Percentiles rank a stretch among this genome's conserved stretches.
These are phyloP conservation scores for Daktulosphaira vitifoliae DNA, from an alignment of 1,140 invertebrate species.

Conservation along the genomic window DNA sequence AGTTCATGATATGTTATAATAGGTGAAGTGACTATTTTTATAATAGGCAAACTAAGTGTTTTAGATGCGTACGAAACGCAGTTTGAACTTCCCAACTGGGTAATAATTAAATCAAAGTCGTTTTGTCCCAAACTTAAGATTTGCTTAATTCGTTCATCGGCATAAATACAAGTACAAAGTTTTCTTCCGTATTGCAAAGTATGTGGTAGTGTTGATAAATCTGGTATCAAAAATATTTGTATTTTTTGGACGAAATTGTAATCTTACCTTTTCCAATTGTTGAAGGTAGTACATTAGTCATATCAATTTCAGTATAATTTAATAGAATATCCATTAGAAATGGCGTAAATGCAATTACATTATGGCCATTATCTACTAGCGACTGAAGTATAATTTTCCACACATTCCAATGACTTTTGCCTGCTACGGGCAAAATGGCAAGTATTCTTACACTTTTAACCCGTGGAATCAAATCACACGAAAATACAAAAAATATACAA, in stretches of 20 bases:
- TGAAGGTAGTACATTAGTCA: neutral
- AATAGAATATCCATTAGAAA: neutral
- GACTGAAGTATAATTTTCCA: slow-evolving; percentile 40
- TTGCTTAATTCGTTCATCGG: neutral
- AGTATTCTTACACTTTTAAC: slow-evolving; percentile 24
- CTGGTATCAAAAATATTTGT: too few relatives aligned
- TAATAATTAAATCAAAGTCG: neutral
- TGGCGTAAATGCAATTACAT: slow-evolving; percentile 39
- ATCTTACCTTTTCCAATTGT: too few relatives aligned
- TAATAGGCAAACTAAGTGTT: neutral
- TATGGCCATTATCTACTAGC: slow-evolving; percentile 41
- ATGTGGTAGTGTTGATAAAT: too few relatives aligned
- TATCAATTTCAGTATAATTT: neutral
- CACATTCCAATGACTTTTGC: slow-evolving; percentile 43
- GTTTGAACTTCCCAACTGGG: neutral
- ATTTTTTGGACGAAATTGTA: neutral
- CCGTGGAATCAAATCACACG: too few relatives aligned
- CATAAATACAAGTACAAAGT: neutral
- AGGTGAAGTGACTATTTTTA: neutral
- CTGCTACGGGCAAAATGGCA: slow-evolving; percentile 37
- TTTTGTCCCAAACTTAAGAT: neutral
- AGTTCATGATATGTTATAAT: neutral
- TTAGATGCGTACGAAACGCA: neutral
- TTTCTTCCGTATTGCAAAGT: neutral
- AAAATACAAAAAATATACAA: too few relatives aligned